These are phyloP conservation scores for Mesorhabditis spiculigera DNA, from an alignment of 2,888 invertebrate genomes.

Conservation along the genomic window DNA sequence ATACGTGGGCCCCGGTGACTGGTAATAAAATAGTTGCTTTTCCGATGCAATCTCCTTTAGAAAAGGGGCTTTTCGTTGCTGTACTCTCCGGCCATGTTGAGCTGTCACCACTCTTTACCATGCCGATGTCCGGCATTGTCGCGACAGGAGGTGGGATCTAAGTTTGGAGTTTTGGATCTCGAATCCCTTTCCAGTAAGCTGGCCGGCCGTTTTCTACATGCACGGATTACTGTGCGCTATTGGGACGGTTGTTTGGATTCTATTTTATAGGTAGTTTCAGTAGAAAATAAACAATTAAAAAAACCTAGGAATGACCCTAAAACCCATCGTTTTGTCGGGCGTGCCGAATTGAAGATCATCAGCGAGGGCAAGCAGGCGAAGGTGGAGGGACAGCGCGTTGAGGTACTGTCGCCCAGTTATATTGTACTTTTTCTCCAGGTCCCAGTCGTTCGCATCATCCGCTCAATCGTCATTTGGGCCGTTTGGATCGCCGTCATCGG, in stretches of 20 bases:
- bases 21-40: not conserved
- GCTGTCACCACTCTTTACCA: constrained; percentile 39
- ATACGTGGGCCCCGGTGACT: constrained; percentile 33
- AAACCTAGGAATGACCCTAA: constrained; percentile 27
- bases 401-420: not conserved
- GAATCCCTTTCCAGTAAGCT: constrained; percentile 28
- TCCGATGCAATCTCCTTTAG: constrained; percentile 7
- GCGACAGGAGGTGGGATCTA: constrained; percentile 18
- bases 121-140: constrained; percentile 41
- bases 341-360: constrained; percentile 26
- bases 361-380: constrained; percentile 22
- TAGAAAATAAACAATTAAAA: not conserved
- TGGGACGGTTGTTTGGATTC: constrained; percentile 28
- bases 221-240: constrained; percentile 31
- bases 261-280: constrained; percentile 23
- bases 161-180: not conserved
- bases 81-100: constrained; percentile 43
- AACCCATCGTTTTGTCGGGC: constrained; percentile 31
- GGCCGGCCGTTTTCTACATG: constrained; percentile 43
- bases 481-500: constrained; percentile 41
- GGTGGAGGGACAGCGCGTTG: constrained; percentile 4
- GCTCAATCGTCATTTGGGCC: constrained; percentile 34
- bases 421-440: constrained; percentile 16
- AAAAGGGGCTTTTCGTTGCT: constrained; percentile 42
- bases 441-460: constrained; percentile 32